Base-by-base conservation (phyloP, 2,888 invertebrate genomes). In the Onchidella celtica region DNA sequence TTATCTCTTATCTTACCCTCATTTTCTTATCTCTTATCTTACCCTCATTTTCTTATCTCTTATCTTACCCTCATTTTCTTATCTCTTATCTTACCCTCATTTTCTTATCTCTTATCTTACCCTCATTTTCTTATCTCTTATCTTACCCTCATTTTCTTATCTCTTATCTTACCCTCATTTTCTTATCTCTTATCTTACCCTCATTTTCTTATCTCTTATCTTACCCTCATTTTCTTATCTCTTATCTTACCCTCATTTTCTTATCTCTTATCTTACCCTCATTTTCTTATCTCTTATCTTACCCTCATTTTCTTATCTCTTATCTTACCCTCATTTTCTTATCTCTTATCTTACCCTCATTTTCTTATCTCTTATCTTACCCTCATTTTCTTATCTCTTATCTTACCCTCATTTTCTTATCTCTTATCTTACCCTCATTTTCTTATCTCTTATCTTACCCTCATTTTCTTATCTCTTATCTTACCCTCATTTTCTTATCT, bases 291-390 rank as follows among this genome's bases (percentile, higher is more conserved):
- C 17, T 36, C 29, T 63, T 17, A 3, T 38, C 29, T 59, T 40
- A 2, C 17, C n/a, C 21, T 21, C 47, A 11, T 40, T 61, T 72
- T 38, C 36, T 24, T 32, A 17, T 79, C 24, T 14, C 9, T n/a
- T 34, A 47, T 21, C 40, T 24, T 72, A 17, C 32, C 2, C 32
- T 11, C 66, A 32, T 70, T 75, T 32, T 21, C 32, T 0, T 69
- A 9, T 36, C n/a, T 55, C 32, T 38, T 27, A 27, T 32, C 38
- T 38, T 21, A 9, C 36, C 40, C 70, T 38, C 21, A 40, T 40
- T 40, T 38, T n/a, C 66, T 32, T 76, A n/a, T 76, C 47, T 76
- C 29, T 61, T 59, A 59, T 24, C 40, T 40, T 74, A 34, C 47
- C 27, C 55, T 21, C 55, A 21, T 74, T 29, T 34, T 40, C 36